These are phyloP conservation scores for Crepidodera aurea DNA, from an alignment of 2,888 invertebrate genomes.

Conservation along the genomic window DNA sequence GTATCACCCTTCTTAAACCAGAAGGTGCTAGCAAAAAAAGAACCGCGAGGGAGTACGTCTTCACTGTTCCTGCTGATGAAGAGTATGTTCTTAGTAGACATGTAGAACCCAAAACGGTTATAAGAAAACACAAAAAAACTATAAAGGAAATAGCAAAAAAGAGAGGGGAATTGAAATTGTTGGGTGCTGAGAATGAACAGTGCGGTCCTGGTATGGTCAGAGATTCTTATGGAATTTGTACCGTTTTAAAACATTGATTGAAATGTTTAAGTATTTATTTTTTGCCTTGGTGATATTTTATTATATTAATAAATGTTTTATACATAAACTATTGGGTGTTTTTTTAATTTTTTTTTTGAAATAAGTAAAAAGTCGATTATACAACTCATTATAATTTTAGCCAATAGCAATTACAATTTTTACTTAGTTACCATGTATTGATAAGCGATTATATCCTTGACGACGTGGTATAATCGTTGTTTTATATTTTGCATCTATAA, in stretches of 20 bases:
- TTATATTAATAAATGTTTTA: slow-evolving; percentile 11
- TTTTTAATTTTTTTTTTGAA: too few relatives aligned
- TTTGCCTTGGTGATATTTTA: slow-evolving; percentile 10
- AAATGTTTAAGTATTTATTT: neutral
- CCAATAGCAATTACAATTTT: too few relatives aligned
- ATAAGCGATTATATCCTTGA: too few relatives aligned
- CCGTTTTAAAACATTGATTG: slow-evolving; percentile 26
- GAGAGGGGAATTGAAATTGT: slow-evolving; percentile 63
- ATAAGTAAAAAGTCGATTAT: too few relatives aligned
- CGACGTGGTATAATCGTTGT: too few relatives aligned
- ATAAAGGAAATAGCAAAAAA: slow-evolving; percentile 45
- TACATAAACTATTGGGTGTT: slow-evolving; percentile 12
- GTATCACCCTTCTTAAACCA: slow-evolving; percentile 47
- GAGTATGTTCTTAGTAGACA: slow-evolving; percentile 42
- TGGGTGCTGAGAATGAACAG: slow-evolving; percentile 73
- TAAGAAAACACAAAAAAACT: slow-evolving; percentile 48
- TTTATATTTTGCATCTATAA: too few relatives aligned
- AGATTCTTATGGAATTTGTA: slow-evolving; percentile 73
- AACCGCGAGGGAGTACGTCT: slow-evolving; percentile 37
- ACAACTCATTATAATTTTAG: too few relatives aligned
- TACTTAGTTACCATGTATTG: too few relatives aligned
- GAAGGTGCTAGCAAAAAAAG: neutral
- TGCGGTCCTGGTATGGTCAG: slow-evolving; percentile 77
- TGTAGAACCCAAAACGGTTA: slow-evolving; percentile 43
- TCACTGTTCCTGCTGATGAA: slow-evolving; percentile 51